Percentiles rank a stretch among this genome's conserved stretches.
Evolutionary conservation across 2,888 invertebrate genomes (phyloP).

Genomic region (Conops quadrifasciatus): DNA sequence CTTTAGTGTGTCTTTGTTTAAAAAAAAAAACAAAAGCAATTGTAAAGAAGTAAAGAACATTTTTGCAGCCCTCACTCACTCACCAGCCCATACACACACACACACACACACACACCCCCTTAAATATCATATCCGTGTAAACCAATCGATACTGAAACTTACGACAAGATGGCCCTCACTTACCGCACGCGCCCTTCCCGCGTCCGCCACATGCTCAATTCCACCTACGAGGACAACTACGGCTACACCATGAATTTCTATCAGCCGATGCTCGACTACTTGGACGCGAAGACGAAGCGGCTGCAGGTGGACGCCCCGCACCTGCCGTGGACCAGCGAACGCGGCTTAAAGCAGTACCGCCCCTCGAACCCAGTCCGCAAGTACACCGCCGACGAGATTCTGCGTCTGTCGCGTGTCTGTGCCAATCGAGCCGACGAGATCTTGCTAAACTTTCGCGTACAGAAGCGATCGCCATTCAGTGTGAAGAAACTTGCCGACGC

Average conservation of each 20-base stretch:
- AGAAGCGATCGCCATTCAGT: slow-evolving; percentile 65
- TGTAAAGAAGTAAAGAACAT: slow-evolving; percentile 13
- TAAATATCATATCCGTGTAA: background rate
- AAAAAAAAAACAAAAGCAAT: slow-evolving; percentile 24
- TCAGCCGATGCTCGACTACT: slow-evolving; percentile 87
- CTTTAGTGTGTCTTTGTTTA: slow-evolving; percentile 21
- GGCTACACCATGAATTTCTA: slow-evolving; percentile 85
- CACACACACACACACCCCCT: slow-evolving; percentile 1
- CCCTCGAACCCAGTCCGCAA: slow-evolving; percentile 72
- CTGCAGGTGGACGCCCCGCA: slow-evolving; percentile 68
- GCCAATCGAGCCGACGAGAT: slow-evolving; percentile 76
- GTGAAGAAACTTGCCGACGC: slow-evolving; percentile 69
- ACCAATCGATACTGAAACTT: slow-evolving; percentile 33
- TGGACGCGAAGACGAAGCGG: slow-evolving; percentile 72
- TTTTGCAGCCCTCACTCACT: slow-evolving; percentile 21
- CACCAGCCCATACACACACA: slow-evolving; percentile 29
- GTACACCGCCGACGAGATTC: slow-evolving; percentile 75
- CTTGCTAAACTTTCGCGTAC: slow-evolving; percentile 65
- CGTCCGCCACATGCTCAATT: slow-evolving; percentile 54
- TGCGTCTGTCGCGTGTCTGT: slow-evolving; percentile 73
- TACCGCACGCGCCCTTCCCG: slow-evolving; percentile 58
- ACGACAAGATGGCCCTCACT: slow-evolving; percentile 60
- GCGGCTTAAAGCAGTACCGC: slow-evolving; percentile 74
- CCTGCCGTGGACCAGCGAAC: slow-evolving; percentile 78
- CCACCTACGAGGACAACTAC: slow-evolving; percentile 83